phyloP scores from a whole-genome alignment of 1,140 invertebrate species.

The Wasmannia auropunctata region DNA sequence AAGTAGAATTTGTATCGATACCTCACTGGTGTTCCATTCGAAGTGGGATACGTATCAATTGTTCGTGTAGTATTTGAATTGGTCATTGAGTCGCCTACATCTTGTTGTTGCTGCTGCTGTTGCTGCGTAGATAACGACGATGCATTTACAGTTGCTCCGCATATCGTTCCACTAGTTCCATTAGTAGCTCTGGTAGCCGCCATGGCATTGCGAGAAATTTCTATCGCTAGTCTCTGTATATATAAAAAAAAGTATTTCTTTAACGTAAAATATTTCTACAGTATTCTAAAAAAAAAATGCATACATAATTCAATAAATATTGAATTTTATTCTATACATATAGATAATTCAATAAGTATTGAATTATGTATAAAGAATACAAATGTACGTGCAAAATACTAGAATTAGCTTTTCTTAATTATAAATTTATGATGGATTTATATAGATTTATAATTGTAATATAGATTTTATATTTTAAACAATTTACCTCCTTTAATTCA shows the following conservation, averaged over 20 bases:
- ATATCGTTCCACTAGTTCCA: conserved; percentile 48
- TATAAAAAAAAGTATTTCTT: conserved; percentile 49
- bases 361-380: neutral
- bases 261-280: conserved; percentile 7
- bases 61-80: conserved; percentile 68
- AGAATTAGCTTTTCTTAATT: neutral
- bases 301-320: neutral
- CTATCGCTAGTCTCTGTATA: conserved; percentile 88
- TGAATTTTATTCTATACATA: neutral
- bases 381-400: neutral
- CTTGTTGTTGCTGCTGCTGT: conserved; percentile 69
- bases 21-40: conserved; percentile 72
- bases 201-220: conserved; percentile 89
- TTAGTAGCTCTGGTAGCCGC: conserved; percentile 82
- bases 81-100: conserved; percentile 67
- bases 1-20: conserved; percentile 35
- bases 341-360: neutral
- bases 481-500: conserved; percentile 92
- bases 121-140: conserved; percentile 64
- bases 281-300: neutral
- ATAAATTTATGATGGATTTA: neutral
- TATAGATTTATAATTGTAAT: neutral
- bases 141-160: conserved; percentile 64
- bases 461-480: neutral
- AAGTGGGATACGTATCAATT: conserved; percentile 74